Evolutionary conservation across 2,888 invertebrate genomes (phyloP), one percentile per base, ranked within the genome.

Genomic region (Eilema sororculum): DNA sequence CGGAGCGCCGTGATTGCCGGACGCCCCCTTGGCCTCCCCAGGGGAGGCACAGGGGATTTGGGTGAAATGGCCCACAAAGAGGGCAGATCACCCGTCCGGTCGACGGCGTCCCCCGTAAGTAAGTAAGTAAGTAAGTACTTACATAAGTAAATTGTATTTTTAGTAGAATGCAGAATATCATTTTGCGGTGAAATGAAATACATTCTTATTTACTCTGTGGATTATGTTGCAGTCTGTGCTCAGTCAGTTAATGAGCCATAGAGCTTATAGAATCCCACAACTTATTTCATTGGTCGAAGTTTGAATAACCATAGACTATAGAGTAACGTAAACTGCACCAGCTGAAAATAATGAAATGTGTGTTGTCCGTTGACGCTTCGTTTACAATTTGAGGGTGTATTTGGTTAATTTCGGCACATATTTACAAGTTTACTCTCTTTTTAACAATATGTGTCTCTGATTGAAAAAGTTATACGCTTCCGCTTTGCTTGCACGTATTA

Each of bases 361-460:
- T 93, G 90, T 92, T 92, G 89, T 91, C 94, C 94, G 95, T 95
- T 95, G 93, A 93, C 84, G 91, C 91, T 90, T 81, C 76, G 56
- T 78, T 86, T 84, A 86, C 87, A 78, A 84, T 90, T 90, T 86
- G 93, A 86, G 90, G 93, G 94, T 94, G 91, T 86, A 86, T 90
- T 92, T 86, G 78, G 85, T 84, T 82, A 79, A 71, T 77, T 78
- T 79, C 75, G 76, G 77, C 76, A 77, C 72, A 77, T 85, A 68
- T 83, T 87, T 88, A 84, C 65, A 66, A 78, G 76, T 86, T 81
- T 92, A 91, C 90, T 87, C 90, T 64, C 89, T 84, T 82, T 80
- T 78, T 75, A 65, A 74, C 74, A 87, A 90, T 91, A 94, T 94
- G 91, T 87, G 83, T 78, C 77, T 84, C 56, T 90, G 85, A 79